These are phyloP conservation scores for Pheosia tremula DNA, from an alignment of 2,888 invertebrate genomes.

Conservation along the genomic window DNA sequence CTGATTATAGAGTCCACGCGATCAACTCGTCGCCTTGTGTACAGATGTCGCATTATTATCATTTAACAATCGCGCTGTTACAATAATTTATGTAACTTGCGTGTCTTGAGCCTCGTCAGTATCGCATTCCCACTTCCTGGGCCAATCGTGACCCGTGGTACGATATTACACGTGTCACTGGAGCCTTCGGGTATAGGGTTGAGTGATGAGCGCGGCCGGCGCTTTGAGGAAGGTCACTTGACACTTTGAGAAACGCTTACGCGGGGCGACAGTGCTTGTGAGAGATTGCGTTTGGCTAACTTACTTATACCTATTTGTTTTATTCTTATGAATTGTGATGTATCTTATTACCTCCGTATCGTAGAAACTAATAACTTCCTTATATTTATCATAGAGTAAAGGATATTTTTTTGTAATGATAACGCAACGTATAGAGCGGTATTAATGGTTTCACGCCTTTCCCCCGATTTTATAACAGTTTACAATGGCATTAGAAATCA, in stretches of 20 bases:
- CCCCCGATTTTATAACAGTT: no score
- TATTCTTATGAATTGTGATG: no score
- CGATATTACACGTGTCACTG: constrained; percentile 43
- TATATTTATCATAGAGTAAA: no score
- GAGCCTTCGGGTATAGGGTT: constrained; percentile 26
- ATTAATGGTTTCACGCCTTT: no score
- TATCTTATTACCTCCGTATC: no score
- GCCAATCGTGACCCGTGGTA: constrained; percentile 21
- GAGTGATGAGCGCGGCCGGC: constrained; percentile 36
- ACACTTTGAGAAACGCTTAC: constrained; percentile 8
- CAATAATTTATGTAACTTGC: constrained; percentile 17
- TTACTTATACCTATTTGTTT: background rate
- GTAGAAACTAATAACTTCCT: no score
- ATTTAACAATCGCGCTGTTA: constrained; percentile 13
- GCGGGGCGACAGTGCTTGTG: background rate
- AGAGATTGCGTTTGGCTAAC: background rate
- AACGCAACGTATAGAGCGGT: no score
- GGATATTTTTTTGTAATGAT: no score
- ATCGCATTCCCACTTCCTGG: constrained; percentile 14
- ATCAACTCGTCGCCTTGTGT: background rate
- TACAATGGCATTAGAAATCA: no score
- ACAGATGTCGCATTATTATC: constrained; percentile 9
- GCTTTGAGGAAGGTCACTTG: constrained; percentile 28
- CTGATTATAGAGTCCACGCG: background rate
- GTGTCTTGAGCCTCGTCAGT: constrained; percentile 17